Percentiles rank a stretch among this genome's conserved stretches.
phyloP scores from a whole-genome alignment of 1,140 invertebrate species.

The Copidosoma floridanum region DNA sequence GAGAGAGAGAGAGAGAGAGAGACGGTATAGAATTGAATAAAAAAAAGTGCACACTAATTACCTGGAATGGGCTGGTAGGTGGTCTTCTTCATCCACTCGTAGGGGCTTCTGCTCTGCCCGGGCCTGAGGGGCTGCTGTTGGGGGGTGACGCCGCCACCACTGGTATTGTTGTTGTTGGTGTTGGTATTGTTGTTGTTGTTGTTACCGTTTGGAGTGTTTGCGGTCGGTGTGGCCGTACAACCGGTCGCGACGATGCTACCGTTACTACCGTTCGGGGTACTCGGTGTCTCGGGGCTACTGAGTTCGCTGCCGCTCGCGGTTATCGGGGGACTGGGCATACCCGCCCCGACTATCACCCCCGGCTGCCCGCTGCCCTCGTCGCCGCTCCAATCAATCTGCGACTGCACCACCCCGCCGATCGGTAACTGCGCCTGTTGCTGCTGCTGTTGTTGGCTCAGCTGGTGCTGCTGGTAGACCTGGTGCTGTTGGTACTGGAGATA shows the following conservation, averaged over 20 bases:
- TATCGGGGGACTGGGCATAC: constrained; percentile 61
- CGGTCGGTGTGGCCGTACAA: constrained; percentile 15
- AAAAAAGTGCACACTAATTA: too few species aligned
- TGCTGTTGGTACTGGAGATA: constrained; percentile 34
- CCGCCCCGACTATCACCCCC: constrained; percentile 27
- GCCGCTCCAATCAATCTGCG: constrained; percentile 40
- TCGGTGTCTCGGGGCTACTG: constrained; percentile 61
- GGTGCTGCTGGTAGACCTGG: constrained; percentile 27
- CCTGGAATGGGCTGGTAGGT: constrained; percentile 82
- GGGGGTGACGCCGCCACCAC: constrained; percentile 32
- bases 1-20: too few species aligned
- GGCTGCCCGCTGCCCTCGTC: constrained; percentile 30
- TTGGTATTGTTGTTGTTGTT: constrained; percentile 30
- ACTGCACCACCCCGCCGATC: neutral
- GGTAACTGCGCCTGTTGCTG: constrained; percentile 1
- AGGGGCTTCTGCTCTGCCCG: constrained; percentile 71
- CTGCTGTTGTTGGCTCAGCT: constrained; percentile 3
- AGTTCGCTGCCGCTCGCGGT: constrained; percentile 67
- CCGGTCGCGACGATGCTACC: constrained; percentile 16
- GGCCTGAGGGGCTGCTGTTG: constrained; percentile 61
- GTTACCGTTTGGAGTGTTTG: neutral
- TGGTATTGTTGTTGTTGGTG: constrained; percentile 26
- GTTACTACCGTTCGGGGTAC: constrained; percentile 37
- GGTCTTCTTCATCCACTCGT: constrained; percentile 87
- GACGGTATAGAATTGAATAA: too few species aligned